phyloP scores from a whole-genome alignment of 1,140 invertebrate species.

The Pissodes strobi region DNA sequence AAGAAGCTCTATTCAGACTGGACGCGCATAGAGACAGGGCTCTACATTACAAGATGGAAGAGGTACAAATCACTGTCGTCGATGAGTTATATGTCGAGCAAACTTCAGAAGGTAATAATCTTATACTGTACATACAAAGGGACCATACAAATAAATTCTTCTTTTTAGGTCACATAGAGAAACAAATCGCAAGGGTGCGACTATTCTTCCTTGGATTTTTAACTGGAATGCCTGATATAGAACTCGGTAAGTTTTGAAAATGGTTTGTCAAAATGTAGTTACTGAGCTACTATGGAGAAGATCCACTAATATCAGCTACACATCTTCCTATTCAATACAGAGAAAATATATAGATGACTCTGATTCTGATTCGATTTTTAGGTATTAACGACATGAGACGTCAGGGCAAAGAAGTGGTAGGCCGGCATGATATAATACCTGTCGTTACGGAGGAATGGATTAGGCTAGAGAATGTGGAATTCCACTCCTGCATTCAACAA shows the following conservation, averaged over 20 bases:
- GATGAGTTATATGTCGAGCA: constrained; percentile 97
- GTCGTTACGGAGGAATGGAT: constrained; percentile 99
- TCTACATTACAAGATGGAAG: constrained; percentile 96
- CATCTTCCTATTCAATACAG: no score
- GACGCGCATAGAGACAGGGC: constrained; percentile 84
- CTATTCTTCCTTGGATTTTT: constrained; percentile 95
- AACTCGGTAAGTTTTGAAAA: constrained; percentile 68
- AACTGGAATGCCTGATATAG: constrained; percentile 91
- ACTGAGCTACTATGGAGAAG: no score
- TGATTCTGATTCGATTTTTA: no score
- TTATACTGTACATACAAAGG: no score
- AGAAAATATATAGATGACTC: no score
- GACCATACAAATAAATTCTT: no score
- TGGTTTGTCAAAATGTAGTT: no score
- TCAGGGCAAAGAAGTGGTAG: constrained; percentile 98
- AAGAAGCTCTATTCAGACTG: constrained; percentile 87
- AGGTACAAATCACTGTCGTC: constrained; percentile 93
- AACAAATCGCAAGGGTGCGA: constrained; percentile 93
- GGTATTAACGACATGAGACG: constrained; percentile 96
- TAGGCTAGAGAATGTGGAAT: constrained; percentile 89
- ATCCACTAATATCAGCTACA: no score
- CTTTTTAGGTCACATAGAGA: constrained; percentile 72
- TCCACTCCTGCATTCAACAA: constrained; percentile 91
- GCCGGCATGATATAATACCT: constrained; percentile 98
- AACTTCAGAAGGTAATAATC: constrained; percentile 71